A percentile compares a stretch with the other conserved stretches of the same genome.
These are phyloP conservation scores for Suillia variegata DNA, from an alignment of 2,888 invertebrate genomes.

Conservation along the genomic window DNA sequence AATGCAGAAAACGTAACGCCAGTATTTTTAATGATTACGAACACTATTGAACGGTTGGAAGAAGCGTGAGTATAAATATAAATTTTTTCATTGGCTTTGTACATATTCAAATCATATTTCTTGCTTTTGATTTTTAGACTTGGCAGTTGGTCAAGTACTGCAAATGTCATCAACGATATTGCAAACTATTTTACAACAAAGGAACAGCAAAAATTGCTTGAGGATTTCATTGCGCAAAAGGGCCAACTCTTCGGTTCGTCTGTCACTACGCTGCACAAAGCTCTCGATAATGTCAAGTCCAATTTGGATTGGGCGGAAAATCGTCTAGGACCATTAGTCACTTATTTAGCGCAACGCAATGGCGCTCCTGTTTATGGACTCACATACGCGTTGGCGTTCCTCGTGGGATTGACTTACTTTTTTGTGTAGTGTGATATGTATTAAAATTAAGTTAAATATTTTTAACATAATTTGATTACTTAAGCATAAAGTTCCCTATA, in stretches of 20 bases:
- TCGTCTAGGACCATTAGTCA: slow-evolving; percentile 33
- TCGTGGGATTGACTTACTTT: background rate
- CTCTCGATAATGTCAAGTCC: slow-evolving; percentile 37
- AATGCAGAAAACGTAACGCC: slow-evolving; percentile 57
- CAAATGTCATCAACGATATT: slow-evolving; percentile 38
- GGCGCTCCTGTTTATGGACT: slow-evolving; percentile 9
- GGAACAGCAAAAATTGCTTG: slow-evolving; percentile 35
- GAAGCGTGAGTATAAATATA: slow-evolving; percentile 46
- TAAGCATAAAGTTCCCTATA: too few species aligned
- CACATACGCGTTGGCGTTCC: background rate
- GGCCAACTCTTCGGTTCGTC: slow-evolving; percentile 37
- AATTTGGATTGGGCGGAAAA: slow-evolving; percentile 51
- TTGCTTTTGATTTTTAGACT: slow-evolving; percentile 34
- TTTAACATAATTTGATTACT: too few species aligned
- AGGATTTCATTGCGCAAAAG: slow-evolving; percentile 34
- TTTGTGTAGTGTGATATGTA: too few species aligned
- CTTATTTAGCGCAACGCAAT: slow-evolving; percentile 36
- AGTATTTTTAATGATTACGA: slow-evolving; percentile 38
- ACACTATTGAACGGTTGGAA: slow-evolving; percentile 32
- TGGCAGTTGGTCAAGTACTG: slow-evolving; percentile 41
- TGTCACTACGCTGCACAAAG: slow-evolving; percentile 28
- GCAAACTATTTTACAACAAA: slow-evolving; percentile 42
- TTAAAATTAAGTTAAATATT: too few species aligned
- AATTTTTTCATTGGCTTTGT: too few species aligned
- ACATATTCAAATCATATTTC: too few species aligned